Evolutionary conservation across 2,113 vertebrate species (phyloP), one percentile per base, ranked within the genome.

Genomic region (Melanerpes formicivorus): DNA sequence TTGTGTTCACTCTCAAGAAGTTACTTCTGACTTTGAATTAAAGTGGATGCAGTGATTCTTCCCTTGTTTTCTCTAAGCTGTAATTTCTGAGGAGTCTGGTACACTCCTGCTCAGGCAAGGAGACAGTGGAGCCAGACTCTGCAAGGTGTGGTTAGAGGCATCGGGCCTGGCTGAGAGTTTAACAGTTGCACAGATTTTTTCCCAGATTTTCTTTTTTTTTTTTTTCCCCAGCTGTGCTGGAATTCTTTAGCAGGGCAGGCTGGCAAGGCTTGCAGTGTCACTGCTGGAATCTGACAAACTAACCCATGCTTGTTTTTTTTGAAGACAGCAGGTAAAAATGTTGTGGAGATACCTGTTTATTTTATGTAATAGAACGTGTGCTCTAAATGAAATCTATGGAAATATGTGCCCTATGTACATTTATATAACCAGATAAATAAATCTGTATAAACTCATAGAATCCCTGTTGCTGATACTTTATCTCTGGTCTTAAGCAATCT

Each of bases 81-180:
- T 40, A 19, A 6, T 32, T 82, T 42, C 34, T 26, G 54, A 40
- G 17, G 22, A 48, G 26, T 13, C 27, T 30, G 67, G 1, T 0
- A 2, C 1, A 18, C 5, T 71, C 7, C 56, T 44, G 66, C 30
- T 5, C 2, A 3, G 56, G 70, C 34, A 14, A 58, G 25, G 75
- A 3, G 23, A 0, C 2, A 1, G 40, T 6, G 46, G 34, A 74
- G 32, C 42, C 62, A 0, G 9, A 4, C 18, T 9, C 60, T 11
- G 32, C 23, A 1, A 46, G 69, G 26, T n/a, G 37, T 11, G 34
- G 17, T 60, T 23, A 9, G 63, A 5, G 27, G 7, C 7, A 6
- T 7, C 34, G 22, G 63, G 40, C 40, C 67, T n/a, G 27, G 3
- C 14, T 8, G 11, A 59, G 25, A 85, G 5, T 77, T 77, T 18